Evolutionary conservation across 2,113 vertebrate species (phyloP).

Genomic region (Xiphias gladius): DNA sequence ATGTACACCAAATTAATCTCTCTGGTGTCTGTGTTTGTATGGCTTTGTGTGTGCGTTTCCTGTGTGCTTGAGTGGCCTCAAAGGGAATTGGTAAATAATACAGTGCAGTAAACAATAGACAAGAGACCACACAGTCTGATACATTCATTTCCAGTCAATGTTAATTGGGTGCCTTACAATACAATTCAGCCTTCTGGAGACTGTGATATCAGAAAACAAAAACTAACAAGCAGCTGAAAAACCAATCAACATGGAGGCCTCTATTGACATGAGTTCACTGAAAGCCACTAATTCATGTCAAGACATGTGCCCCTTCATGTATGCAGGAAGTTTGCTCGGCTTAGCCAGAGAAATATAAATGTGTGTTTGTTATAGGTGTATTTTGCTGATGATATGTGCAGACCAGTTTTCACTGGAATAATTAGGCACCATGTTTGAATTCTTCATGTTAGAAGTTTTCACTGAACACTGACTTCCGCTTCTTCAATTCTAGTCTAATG

Average conservation of each 20-base stretch:
- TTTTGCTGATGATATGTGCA: not conserved
- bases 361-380: not conserved
- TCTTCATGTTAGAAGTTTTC: not conserved
- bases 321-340: not conserved
- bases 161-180: conserved; percentile 12
- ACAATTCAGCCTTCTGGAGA: not conserved
- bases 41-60: conserved; percentile 12
- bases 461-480: not conserved
- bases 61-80: conserved; percentile 23
- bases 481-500: not conserved
- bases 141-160: conserved; percentile 4
- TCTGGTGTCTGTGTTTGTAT: not conserved
- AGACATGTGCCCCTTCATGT: not conserved
- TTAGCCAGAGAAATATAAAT: not conserved
- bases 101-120: conserved; percentile 24
- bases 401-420: not conserved
- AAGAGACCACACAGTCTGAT: not conserved
- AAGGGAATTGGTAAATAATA: conserved; percentile 30
- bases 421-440: not conserved
- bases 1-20: not conserved
- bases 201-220: not conserved
- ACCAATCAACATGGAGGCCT: not conserved
- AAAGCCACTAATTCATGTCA: not conserved
- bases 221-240: not conserved
- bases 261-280: not conserved